These are phyloP conservation scores for Spinus olivaceus DNA, from an alignment of 2,797 vertebrate genomes.

Conservation along the genomic window DNA sequence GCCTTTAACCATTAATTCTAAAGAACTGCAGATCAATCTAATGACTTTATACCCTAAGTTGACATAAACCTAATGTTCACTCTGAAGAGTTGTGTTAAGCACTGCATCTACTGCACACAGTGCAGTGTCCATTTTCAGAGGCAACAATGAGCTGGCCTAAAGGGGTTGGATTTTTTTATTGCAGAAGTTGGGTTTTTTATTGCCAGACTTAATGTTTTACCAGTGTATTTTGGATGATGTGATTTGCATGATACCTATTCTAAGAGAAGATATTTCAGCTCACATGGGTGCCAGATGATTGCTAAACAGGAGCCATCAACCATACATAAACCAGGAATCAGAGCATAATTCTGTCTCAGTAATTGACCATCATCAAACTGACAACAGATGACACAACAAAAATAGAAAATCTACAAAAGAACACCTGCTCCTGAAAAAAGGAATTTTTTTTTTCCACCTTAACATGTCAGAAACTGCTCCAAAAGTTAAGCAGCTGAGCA, in stretches of 20 bases:
- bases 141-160: background rate
- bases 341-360: background rate
- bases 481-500: background rate
- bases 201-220: background rate
- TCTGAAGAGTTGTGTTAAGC: background rate
- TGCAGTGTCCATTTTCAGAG: background rate
- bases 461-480: background rate
- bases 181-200: background rate
- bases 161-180: background rate
- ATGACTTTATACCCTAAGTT: background rate
- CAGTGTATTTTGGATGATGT: background rate
- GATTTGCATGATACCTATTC: background rate
- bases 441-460: background rate
- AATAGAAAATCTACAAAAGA: background rate
- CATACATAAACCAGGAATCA: background rate
- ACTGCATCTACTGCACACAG: background rate
- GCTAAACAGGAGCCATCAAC: background rate
- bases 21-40: background rate
- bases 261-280: background rate
- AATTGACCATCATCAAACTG: background rate
- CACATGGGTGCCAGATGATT: background rate
- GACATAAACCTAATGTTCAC: background rate
- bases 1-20: background rate
- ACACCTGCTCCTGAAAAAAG: background rate
- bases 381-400: background rate